Base-by-base conservation (phyloP, 2,797 vertebrate genomes). In the Rhynchonycteris naso region DNA sequence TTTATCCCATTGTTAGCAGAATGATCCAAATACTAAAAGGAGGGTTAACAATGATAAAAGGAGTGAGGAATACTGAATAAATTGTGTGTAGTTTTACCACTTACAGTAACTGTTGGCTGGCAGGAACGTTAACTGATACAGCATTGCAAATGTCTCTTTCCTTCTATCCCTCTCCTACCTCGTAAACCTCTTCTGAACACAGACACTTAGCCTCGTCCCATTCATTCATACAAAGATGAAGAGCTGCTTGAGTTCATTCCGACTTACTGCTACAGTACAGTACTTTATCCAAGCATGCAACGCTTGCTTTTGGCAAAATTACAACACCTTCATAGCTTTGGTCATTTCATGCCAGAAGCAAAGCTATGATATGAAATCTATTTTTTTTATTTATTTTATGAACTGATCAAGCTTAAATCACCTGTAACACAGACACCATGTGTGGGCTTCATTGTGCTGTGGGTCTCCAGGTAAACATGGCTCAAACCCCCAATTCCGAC, bases 11-110 rank as follows among this genome's bases (percentile, higher is more conserved):
- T 76, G n/a, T 33, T 47, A 91, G 95, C 15, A 33, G 56, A 91
- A 35, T 18, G 16, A 63, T 22, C 43, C 52, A 58, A 19, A 54
- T 30, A 95, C 26, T 71, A 63, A 92, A 84, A 63, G 30, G 8
- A 59, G 78, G n/a, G 80, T 68, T 76, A 4, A 59, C 86, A 82
- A 83, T 21, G 22, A 12, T 84, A 95, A 86, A 6, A 10, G 24
- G 52, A 90, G 59, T 35, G 65, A 81, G 68, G n/a, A 35, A 89
- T 84, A 86, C 91, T 28, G 38, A 90, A 96, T 69, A 91, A 81
- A 93, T 65, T 71, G 43, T 61, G 43, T 59, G 56, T 50, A n/a
- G 52, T 82, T 95, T 24, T 54, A 69, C 72, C 78, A 86, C 16
- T 30, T 18, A 47, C 19, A 61, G 21, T n/a, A 79, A 58, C 66